Percentiles rank a stretch among this genome's conserved stretches.
Conservation (phyloP, 92 coral and sea anemone species). For the Galaxea fascicularis region DNA sequence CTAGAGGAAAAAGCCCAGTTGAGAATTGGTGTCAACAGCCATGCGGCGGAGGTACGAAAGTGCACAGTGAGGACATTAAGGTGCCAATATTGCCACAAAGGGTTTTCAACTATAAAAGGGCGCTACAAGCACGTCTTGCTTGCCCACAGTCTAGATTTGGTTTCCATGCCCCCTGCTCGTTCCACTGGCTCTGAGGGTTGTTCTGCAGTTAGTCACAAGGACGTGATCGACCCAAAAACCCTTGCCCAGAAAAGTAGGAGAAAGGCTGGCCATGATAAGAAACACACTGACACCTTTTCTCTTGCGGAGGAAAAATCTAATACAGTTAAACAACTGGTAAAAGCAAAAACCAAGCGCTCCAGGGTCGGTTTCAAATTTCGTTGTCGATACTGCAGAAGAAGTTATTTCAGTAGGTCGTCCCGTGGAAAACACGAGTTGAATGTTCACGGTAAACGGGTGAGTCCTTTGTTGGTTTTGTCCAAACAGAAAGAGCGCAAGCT, state of each 20-base stretch:
- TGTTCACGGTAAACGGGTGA: not conserved
- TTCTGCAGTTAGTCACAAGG: not conserved
- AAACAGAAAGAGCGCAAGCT: not conserved
- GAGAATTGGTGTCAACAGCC: not conserved
- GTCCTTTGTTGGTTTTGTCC: not conserved
- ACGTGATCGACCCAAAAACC: not conserved
- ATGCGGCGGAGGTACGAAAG: not conserved
- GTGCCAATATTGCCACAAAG: conserved; percentile 33
- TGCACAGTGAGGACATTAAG: conserved; percentile 5
- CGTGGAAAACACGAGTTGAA: not conserved
- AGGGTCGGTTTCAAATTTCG: not conserved
- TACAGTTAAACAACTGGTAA: not conserved
- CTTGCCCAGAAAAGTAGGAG: not conserved
- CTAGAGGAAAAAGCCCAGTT: not conserved
- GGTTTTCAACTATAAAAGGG: not conserved
- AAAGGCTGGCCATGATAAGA: not conserved
- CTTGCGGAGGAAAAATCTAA: not conserved
- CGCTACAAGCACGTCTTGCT: conserved; percentile 41
- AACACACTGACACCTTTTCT: not conserved
- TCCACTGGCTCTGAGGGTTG: not conserved
- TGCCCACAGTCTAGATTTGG: conserved; percentile 7
- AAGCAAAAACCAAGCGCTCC: not conserved
- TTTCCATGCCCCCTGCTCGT: not conserved
- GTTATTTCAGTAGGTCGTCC: not conserved
- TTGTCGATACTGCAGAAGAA: conserved; percentile 7